phyloP scores from a whole-genome alignment of 1,140 invertebrate genomes.

The Drosophila sp. region DNA sequence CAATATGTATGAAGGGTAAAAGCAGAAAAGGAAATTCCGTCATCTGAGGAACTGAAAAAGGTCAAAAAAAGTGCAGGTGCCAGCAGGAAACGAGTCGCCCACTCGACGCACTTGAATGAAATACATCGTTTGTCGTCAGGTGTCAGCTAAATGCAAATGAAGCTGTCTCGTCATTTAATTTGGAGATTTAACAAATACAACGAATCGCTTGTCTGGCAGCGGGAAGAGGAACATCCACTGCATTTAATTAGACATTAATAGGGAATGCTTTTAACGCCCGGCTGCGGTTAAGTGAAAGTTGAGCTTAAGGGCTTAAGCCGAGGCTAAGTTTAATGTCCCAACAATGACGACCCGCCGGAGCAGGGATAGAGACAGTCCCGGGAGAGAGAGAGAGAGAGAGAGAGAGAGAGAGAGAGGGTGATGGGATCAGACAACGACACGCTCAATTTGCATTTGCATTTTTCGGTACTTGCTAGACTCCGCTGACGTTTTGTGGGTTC shows the following conservation, averaged over 20 bases:
- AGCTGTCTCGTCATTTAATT: constrained; percentile 54
- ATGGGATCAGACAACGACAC: constrained; percentile 16
- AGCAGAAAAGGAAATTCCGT: constrained; percentile 8
- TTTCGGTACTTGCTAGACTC: constrained; percentile 24
- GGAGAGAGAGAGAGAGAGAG: too few relatives aligned
- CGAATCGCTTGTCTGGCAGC: background rate
- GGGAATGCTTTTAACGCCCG: constrained; percentile 39
- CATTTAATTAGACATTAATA: constrained; percentile 82
- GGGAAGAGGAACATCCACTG: constrained; percentile 29
- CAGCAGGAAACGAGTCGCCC: constrained; percentile 33
- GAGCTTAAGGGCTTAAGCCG: constrained; percentile 67
- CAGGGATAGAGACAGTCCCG: too few relatives aligned
- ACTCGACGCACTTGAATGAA: constrained; percentile 56
- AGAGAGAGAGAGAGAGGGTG: too few relatives aligned
- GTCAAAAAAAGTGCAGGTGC: background rate
- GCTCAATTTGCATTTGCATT: constrained; percentile 73
- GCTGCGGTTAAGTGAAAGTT: constrained; percentile 79
- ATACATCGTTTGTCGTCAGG: constrained; percentile 76
- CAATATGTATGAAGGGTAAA: constrained; percentile 60
- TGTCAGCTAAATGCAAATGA: constrained; percentile 76
- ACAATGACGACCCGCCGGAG: background rate
- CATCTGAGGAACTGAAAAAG: constrained; percentile 16
- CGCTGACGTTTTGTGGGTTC: constrained; percentile 21
- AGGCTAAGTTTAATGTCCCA: constrained; percentile 68
- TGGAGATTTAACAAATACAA: constrained; percentile 34